These are phyloP conservation scores for Rhinoraja longicauda DNA, from an alignment of 2,797 vertebrate genomes.

Conservation along the genomic window DNA sequence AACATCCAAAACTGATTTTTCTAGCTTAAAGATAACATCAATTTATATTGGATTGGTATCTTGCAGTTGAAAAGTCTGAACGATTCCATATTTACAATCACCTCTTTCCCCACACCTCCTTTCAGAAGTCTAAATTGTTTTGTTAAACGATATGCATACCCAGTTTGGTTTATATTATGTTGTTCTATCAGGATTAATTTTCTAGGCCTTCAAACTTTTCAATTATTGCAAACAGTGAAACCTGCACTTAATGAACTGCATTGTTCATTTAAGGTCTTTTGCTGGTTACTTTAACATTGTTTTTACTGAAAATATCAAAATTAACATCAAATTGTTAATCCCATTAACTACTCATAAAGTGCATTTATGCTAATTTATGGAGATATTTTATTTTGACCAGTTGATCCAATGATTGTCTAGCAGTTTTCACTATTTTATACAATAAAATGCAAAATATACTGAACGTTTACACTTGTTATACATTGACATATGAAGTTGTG, in stretches of 20 bases:
- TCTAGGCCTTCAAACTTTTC: slow-evolving; percentile 2
- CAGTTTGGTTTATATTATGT: neutral
- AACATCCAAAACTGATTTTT: neutral
- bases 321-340: neutral
- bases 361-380: neutral
- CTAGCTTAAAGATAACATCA: neutral
- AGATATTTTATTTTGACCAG: neutral
- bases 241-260: neutral
- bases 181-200: neutral
- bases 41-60: slow-evolving; percentile 12
- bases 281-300: neutral
- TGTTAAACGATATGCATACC: neutral
- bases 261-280: neutral
- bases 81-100: neutral
- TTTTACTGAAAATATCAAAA: neutral
- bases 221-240: neutral
- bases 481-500: neutral
- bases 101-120: too few species aligned
- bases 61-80: slow-evolving; percentile 15
- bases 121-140: neutral
- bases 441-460: neutral
- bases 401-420: neutral
- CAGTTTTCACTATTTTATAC: neutral
- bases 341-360: neutral
- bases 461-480: neutral